A percentile compares a stretch with the other conserved stretches of the same genome.
Conservation (phyloP, 2,113 vertebrate genomes). For the Natator depressus region DNA sequence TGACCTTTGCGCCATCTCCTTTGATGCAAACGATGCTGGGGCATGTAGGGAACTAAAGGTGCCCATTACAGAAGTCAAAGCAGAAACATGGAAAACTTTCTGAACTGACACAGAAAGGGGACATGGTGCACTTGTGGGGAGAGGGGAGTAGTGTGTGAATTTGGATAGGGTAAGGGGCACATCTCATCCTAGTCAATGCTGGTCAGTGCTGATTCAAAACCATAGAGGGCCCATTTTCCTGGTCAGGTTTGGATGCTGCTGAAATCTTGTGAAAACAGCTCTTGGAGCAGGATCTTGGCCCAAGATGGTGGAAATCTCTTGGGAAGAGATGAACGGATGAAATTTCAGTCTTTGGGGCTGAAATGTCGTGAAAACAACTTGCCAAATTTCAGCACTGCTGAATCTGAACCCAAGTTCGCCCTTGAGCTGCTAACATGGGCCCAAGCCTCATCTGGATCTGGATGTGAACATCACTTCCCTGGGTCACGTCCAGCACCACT, state of each 20-base stretch:
- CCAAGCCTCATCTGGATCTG: background rate
- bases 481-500: background rate
- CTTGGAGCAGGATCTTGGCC: background rate
- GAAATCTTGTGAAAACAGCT: background rate
- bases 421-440: background rate
- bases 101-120: background rate
- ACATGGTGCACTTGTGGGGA: background rate
- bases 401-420: background rate
- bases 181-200: background rate
- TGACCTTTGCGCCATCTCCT: background rate
- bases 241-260: background rate
- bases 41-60: background rate
- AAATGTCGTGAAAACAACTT: background rate
- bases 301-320: background rate
- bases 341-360: background rate
- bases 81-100: background rate
- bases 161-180: background rate
- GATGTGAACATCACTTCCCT: background rate
- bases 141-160: background rate
- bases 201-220: background rate
- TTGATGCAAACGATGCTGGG: background rate
- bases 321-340: accelerated
- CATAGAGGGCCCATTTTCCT: background rate
- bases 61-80: background rate
- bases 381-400: background rate